A percentile compares a stretch with the other conserved stretches of the same genome.
Evolutionary conservation across 30 jellyfish, hydroid and myxozoan species (phyloP).

Genomic region (Nemopilema nomurai): DNA sequence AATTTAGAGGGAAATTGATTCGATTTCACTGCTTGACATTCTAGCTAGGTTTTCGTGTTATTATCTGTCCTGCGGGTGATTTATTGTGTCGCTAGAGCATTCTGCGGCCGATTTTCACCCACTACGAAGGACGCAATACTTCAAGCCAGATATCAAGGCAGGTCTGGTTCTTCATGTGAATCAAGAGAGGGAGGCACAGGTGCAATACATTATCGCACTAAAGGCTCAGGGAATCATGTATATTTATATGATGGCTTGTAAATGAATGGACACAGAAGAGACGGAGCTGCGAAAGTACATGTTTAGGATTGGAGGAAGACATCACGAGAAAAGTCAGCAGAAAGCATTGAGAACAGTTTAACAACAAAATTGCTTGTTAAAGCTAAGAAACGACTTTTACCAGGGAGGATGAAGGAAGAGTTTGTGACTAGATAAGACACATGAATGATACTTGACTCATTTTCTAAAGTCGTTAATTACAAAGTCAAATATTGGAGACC

Average conservation of each 20-base stretch:
- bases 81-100: neutral
- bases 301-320: no score
- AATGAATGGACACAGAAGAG: neutral
- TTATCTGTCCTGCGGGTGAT: conserved; percentile 26
- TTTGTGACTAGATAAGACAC: no score
- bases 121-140: neutral
- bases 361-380: no score
- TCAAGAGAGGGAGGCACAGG: neutral
- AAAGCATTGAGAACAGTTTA: no score
- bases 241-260: neutral
- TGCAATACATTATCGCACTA: neutral
- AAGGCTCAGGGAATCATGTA: neutral
- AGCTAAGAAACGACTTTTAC: no score
- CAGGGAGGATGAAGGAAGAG: no score
- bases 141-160: neutral
- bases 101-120: neutral
- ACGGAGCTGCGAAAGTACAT: no score
- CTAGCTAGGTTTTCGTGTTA: neutral
- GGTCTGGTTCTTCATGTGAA: neutral
- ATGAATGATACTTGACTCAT: no score
- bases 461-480: no score
- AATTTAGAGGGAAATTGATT: neutral
- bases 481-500: no score
- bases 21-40: neutral
- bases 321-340: no score